These are phyloP conservation scores for Porites divaricata DNA, from an alignment of 92 coral and sea anemone species.

Conservation along the genomic window DNA sequence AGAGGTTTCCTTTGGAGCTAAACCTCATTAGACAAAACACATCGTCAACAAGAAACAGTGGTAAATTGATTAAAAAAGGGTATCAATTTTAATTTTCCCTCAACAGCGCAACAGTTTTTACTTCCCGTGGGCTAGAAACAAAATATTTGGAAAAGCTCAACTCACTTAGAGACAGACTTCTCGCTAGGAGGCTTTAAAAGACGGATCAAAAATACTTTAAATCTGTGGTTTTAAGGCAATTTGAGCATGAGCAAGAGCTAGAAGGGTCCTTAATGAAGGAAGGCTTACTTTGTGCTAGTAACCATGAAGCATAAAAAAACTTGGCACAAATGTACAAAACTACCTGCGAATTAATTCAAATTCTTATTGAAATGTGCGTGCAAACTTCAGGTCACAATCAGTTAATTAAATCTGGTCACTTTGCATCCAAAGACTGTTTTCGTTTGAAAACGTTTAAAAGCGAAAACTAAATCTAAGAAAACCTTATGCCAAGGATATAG, in stretches of 20 bases:
- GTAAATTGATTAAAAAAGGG: constrained; percentile 9
- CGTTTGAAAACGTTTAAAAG: constrained; percentile 10
- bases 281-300: constrained; percentile 2
- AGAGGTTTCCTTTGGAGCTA: not conserved
- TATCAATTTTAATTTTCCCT: not conserved
- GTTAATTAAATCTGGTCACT: constrained; percentile 29
- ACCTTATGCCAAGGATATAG: not conserved
- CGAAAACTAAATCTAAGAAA: constrained; percentile 1
- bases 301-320: not conserved
- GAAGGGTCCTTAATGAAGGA: constrained; percentile 1
- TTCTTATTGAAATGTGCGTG: constrained; percentile 33
- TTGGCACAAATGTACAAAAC: not conserved
- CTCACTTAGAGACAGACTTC: constrained; percentile 1
- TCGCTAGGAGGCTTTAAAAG: constrained; percentile 21
- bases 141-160: constrained; percentile 35
- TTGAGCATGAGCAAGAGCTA: constrained; percentile 13
- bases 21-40: constrained; percentile 20
- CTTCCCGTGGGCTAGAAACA: constrained; percentile 22
- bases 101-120: constrained; percentile 32
- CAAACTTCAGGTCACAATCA: constrained; percentile 22
- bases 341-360: constrained; percentile 30
- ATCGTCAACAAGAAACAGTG: not conserved
- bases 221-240: constrained; percentile 26
- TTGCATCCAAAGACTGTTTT: constrained; percentile 8
- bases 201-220: constrained; percentile 13